Conservation (phyloP, 2,797 vertebrate species). For the Crenichthys baileyi region DNA sequence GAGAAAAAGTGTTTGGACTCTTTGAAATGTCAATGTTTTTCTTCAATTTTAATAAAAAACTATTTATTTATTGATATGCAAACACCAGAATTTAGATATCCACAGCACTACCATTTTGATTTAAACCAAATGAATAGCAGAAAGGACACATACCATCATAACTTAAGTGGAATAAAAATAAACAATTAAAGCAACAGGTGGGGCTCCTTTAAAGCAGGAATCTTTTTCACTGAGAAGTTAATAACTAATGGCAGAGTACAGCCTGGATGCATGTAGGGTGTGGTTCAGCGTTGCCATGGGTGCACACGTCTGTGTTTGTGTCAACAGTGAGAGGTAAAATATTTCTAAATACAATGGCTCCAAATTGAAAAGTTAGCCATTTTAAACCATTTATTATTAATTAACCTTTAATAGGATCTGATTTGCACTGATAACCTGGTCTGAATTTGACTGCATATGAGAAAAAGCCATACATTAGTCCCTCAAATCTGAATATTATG, state of each 20-base stretch:
- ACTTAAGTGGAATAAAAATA: not conserved
- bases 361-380: not conserved
- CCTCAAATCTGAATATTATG: no score
- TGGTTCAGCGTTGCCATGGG: not conserved
- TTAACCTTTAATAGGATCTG: not conserved
- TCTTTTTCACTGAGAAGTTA: not conserved
- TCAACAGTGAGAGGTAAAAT: not conserved
- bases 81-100: not conserved
- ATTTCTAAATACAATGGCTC: not conserved
- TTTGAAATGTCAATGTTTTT: not conserved
- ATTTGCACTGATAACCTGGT: not conserved
- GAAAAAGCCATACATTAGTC: not conserved
- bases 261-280: not conserved
- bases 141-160: not conserved
- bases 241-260: not conserved
- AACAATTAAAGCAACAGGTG: no score
- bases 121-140: not conserved
- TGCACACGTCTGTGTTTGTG: not conserved
- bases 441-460: not conserved
- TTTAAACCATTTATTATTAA: not conserved
- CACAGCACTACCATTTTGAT: no score
- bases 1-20: not conserved
- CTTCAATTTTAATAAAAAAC: not conserved
- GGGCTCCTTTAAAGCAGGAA: not conserved
- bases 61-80: not conserved